phyloP scores from a whole-genome alignment of 2,797 vertebrate species.

The Hemibagrus guttatus region DNA sequence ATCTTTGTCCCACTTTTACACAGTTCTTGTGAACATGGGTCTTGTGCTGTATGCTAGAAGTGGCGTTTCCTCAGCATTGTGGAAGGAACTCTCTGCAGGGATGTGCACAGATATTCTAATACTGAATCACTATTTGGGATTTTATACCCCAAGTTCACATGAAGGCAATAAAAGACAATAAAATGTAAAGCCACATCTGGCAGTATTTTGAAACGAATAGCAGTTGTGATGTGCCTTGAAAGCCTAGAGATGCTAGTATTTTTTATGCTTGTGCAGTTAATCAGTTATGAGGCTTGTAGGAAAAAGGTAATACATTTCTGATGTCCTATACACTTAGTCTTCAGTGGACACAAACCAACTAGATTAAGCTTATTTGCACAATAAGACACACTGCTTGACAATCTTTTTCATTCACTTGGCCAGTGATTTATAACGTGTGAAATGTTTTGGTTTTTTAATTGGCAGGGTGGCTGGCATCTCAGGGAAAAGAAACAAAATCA shows the following conservation, averaged over 20 bases:
- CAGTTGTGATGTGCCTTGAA: not conserved
- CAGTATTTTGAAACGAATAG: not conserved
- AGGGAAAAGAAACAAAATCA: no score
- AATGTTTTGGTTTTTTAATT: no score
- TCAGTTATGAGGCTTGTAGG: not conserved
- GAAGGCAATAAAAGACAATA: not conserved
- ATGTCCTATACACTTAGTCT: not conserved
- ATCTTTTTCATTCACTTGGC: no score
- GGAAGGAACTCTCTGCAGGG: not conserved
- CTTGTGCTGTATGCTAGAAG: not conserved
- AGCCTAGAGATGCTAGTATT: not conserved
- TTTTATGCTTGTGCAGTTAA: not conserved
- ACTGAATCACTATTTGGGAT: not conserved
- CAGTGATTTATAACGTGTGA: no score
- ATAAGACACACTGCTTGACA: not conserved
- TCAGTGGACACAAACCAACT: not conserved
- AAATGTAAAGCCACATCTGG: not conserved
- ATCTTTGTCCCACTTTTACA: slow-evolving; percentile 36
- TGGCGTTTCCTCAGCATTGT: not conserved
- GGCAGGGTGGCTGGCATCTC: no score
- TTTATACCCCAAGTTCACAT: not conserved
- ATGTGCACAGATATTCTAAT: not conserved
- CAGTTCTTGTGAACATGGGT: not conserved
- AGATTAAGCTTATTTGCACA: not conserved
- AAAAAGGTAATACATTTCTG: not conserved